Evolutionary conservation across 2,888 invertebrate genomes (phyloP), one percentile per base, ranked within the genome.

Genomic region (Leptogaster cylindrica): DNA sequence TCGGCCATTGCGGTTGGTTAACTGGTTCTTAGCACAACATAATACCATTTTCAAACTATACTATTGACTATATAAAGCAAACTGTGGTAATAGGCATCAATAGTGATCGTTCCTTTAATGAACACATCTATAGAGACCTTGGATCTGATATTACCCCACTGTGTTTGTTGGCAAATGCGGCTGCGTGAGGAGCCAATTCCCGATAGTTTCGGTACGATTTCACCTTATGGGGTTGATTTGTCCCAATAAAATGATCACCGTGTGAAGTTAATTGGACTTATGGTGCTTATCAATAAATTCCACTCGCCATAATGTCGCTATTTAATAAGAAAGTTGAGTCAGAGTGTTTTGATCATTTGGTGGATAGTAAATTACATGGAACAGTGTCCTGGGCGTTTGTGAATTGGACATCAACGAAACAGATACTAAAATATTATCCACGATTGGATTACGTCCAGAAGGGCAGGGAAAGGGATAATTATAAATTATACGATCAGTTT

Each of bases 211-310:
- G 44, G 36, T 64, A 39, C 39, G 58, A 65, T 68, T 65, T 65
- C 52, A 65, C 55, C 51, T 33, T 33, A 48, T 39, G 50, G 46
- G 36, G 51, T 65, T 69, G 50, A 69, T 67, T 67, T 70, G 70
- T 67, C 63, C 67, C 67, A 69, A 67, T 69, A 69, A 67, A 72
- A 73, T 73, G 70, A 71, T 71, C 70, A 73, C 74, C 76, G 74
- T 76, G 76, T 75, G 74, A 75, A 75, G 75, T 76, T 79, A 79
- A 79, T 79, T 79, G 78, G 77, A 76, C 74, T 76, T 78, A 77
- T 76, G 75, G 73, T 73, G 73, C 72, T 70, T 72, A 72, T 74
- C 73, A 74, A 46, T 46, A 46, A 23, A 25, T 23, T 46, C 46
- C 25, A n/a, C 10, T 20, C 20, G 20, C n/a, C 20, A 25, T 23